Evolutionary conservation across 2,797 vertebrate species (phyloP), one percentile per base, ranked within the genome.

Genomic region (Hybognathus amarus): DNA sequence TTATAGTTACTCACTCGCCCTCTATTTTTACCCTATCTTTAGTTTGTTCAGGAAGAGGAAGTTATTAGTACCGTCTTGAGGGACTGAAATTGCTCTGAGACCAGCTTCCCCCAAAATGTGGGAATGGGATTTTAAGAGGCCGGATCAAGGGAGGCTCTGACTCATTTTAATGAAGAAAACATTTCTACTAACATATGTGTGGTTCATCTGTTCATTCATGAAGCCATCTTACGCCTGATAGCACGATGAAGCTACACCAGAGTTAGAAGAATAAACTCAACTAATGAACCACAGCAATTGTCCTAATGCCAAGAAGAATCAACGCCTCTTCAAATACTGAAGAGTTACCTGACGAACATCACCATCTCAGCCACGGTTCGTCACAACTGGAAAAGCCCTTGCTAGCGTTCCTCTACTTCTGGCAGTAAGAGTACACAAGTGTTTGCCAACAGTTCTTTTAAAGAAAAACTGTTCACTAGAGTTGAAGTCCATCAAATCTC

Each of bases 31-130:
- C 27, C 68, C 75, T 17, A 69, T 66, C 18, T 81, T 71, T 76
- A 77, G 77, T 69, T 85, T 69, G 69, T n/a, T 36, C 76, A 83
- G 77, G 64, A 87, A 85, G 64, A 87, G 86, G 86, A 87, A 87
- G 83, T 82, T 24, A 54, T 85, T 83, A 85, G 52, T n/a, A 2
- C 56, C 1, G 69, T 24, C 69, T 80, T 52, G 22, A 17, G 24
- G 59, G 77, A 85, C 69, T 56, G 30, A 24, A 52, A 64, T n/a
- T 74, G 8, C 56, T 71, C 40, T 30, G 79, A 82, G 77, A 38
- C 52, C 77, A 18, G 30, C 45, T 33, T 63, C 79, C 27, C 10
- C 27, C 10, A 30, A 27, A 73, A 66, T 50, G 61, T 66, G 40
- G 45, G 61, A 78, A 66, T 2, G n/a, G 61, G 76, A 66, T 22